These are phyloP conservation scores for Upupa epops DNA, from an alignment of 2,113 vertebrate genomes.

Conservation along the genomic window DNA sequence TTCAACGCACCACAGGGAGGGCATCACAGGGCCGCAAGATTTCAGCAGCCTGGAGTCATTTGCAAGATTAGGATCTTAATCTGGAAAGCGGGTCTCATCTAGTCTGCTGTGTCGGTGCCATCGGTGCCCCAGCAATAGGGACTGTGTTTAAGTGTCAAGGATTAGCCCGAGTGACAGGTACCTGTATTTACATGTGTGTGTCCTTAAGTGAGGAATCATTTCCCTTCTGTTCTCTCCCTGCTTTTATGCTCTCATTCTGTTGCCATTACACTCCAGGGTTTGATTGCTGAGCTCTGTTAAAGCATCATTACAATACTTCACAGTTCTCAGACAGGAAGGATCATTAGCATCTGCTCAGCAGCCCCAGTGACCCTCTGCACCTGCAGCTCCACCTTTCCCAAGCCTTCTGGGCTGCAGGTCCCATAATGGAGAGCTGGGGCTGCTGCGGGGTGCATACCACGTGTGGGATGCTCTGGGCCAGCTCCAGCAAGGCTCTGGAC, in stretches of 20 bases:
- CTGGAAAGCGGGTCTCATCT: neutral
- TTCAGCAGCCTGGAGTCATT: neutral
- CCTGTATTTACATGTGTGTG: neutral
- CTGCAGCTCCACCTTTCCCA: neutral
- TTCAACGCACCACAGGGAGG: rapidly evolving
- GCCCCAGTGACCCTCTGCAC: neutral
- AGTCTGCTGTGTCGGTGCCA: rapidly evolving
- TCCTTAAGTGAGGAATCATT: conserved; percentile 3
- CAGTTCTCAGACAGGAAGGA: neutral
- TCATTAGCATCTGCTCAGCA: neutral
- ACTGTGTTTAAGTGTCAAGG: neutral
- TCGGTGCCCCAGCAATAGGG: neutral
- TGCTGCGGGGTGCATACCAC: rapidly evolving
- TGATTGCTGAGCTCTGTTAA: conserved; percentile 26
- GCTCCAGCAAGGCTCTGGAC: neutral
- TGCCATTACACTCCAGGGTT: neutral
- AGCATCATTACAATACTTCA: neutral
- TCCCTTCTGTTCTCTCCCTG: neutral
- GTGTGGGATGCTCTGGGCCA: neutral
- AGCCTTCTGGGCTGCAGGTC: neutral
- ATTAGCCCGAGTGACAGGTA: neutral
- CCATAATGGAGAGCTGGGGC: neutral
- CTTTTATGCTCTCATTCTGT: conserved; percentile 1
- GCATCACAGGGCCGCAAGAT: neutral
- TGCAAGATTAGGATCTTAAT: neutral